Evolutionary conservation across 2,113 vertebrate genomes (phyloP).

Genomic region (Physeter macrocephalus): DNA sequence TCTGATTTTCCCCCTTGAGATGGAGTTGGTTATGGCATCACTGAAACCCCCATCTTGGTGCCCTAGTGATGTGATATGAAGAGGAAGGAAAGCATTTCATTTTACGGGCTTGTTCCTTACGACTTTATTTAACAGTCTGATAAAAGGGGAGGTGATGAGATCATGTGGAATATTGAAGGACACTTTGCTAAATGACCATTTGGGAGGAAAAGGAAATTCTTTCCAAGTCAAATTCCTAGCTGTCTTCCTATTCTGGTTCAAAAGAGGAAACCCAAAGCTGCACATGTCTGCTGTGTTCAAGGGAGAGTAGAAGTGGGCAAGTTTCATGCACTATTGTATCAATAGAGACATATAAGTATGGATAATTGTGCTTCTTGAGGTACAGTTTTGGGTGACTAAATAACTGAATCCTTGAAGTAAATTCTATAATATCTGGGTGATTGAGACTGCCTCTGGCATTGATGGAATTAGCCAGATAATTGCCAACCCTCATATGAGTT

Average conservation of each 20-base stretch:
- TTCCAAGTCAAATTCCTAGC: neutral
- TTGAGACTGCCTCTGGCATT: neutral
- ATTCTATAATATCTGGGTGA: neutral
- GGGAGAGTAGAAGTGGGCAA: neutral
- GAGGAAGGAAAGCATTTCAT: neutral
- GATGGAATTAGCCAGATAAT: neutral
- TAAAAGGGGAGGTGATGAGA: neutral
- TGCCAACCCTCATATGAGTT: neutral
- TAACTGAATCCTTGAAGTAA: neutral
- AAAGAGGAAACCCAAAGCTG: neutral
- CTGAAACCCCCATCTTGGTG: neutral
- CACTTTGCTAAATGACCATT: neutral
- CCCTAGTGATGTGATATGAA: neutral
- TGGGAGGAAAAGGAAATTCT: neutral
- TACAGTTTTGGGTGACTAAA: neutral
- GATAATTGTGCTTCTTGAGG: neutral
- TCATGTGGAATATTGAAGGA: neutral
- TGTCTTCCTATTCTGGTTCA: neutral
- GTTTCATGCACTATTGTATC: neutral
- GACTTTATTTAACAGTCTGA: neutral
- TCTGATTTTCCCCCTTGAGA: neutral
- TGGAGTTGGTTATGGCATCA: neutral
- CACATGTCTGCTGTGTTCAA: neutral
- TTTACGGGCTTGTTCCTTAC: neutral
- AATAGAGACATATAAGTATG: neutral